phyloP scores from a whole-genome alignment of 2,113 vertebrate genomes.

The Oreocharis arfaki region DNA sequence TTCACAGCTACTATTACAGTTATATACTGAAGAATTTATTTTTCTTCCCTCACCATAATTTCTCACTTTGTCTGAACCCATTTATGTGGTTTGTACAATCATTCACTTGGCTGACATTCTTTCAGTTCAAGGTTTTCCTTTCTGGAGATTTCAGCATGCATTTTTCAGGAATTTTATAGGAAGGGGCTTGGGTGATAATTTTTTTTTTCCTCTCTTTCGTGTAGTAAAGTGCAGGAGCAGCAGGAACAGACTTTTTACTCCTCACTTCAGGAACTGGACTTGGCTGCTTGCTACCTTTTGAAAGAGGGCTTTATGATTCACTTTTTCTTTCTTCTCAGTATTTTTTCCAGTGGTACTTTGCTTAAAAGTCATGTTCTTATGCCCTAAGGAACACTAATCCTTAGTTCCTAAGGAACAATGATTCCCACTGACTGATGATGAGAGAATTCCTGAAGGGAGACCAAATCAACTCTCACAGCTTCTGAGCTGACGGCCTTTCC shows the following conservation, averaged over 20 bases:
- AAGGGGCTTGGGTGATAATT: not conserved
- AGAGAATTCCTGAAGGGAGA: not conserved
- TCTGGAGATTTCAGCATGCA: not conserved
- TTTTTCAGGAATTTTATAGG: not conserved
- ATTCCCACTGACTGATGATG: not conserved
- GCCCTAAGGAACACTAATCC: not conserved
- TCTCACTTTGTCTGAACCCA: not conserved
- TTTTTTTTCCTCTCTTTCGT: not conserved
- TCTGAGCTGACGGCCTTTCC: not conserved
- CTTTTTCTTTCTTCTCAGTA: not conserved
- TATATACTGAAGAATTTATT: not conserved
- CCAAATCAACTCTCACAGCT: not conserved
- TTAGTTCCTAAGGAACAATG: not conserved
- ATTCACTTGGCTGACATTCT: not conserved
- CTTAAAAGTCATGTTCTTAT: not conserved
- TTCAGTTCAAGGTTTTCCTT: not conserved
- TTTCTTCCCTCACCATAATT: not conserved
- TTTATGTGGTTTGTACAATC: not conserved
- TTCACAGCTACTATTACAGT: not conserved
- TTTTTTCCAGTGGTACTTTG: not conserved
- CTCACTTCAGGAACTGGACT: not conserved
- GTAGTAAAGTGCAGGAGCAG: not conserved
- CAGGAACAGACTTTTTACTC: not conserved
- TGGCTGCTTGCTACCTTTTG: not conserved
- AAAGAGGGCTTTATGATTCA: not conserved